Base-by-base conservation (phyloP, 2,888 invertebrate species). In the Alentia gelatinosa region DNA sequence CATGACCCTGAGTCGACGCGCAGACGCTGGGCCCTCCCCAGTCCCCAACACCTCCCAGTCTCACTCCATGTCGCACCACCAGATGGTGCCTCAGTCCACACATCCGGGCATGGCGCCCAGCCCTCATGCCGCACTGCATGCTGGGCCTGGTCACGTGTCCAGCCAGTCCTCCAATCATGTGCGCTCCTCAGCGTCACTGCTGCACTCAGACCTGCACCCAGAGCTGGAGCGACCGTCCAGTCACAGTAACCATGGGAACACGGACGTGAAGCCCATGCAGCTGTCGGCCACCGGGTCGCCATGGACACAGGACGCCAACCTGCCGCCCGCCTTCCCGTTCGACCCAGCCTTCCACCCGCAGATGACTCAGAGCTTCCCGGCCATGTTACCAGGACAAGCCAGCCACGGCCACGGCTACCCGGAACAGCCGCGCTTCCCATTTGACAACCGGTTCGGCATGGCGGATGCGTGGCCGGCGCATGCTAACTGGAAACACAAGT, bases 401-500 rank as follows among this genome's bases (percentile, higher is more conserved):
- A 86, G 30, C 86, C 86, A 86, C 23, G 47, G 86, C 42, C 86
- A 86, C n/a, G 47, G 86, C 7, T 86, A 86, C 47, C 86, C 86
- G 12, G 86, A 86, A 47, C 86, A 86, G 47, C 86, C 86, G 15
- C 12, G 86, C 4, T 86, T 86, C 30, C 86, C 86, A 3, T 86
- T 86, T 50, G 86, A 86, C 30, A 86, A 86, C 30, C 86, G 86
- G 33, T 86, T 86, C 30, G 86, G 86, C 15, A 86, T 86, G 86
- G n/a, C n/a, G n/a, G 86, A 86, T 19, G 86, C 86, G 1, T 86
- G 86, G 86, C 86, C 86, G 42, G 86, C 30, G 3, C 86, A 86
- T 30, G 47, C 47, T 7, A 86, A 86, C 86, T 86, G 86, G 86
- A 86, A 86, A 86, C 86, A 86, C 33, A 86, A 86, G 35, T 86